These are phyloP conservation scores for Menidia menidia DNA, from an alignment of 2,797 vertebrate genomes.

Conservation along the genomic window DNA sequence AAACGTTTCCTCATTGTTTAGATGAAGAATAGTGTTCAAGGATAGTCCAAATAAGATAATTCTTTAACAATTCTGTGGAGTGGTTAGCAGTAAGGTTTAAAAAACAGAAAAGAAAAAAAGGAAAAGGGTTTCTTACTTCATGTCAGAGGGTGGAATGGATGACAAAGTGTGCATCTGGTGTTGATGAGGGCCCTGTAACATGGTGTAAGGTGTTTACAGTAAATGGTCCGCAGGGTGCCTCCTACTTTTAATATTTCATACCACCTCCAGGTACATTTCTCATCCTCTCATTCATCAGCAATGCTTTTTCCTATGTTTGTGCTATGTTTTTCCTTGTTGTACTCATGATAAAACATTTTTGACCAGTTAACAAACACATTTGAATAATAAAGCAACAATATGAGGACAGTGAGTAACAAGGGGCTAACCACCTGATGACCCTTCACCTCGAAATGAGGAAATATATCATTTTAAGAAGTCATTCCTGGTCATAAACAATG, in stretches of 20 bases:
- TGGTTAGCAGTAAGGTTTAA: background rate
- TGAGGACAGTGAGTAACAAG: too few relatives aligned
- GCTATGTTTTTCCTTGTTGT: background rate
- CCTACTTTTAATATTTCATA: constrained; percentile 8
- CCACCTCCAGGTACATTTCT: background rate
- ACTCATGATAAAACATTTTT: background rate
- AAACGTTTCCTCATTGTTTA: constrained; percentile 77
- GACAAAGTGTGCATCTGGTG: constrained; percentile 26
- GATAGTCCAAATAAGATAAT: background rate
- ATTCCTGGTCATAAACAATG: too few relatives aligned
- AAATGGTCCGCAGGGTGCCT: constrained; percentile 60
- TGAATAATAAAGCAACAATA: too few relatives aligned
- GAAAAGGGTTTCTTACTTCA: constrained; percentile 15
- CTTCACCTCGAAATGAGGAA: too few relatives aligned
- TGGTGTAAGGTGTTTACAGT: constrained; percentile 76
- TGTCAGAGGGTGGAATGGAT: constrained; percentile 1
- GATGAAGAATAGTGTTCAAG: background rate
- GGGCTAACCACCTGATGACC: too few relatives aligned
- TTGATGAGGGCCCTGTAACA: constrained; percentile 58
- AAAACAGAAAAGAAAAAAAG: too few relatives aligned
- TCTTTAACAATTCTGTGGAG: background rate
- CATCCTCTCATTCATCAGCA: background rate
- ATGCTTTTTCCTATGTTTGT: background rate
- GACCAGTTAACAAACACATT: too few relatives aligned
- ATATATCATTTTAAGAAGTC: too few relatives aligned